Evolutionary conservation across 1,140 invertebrate genomes (phyloP).

Genomic region (Tetramorium alpestre): DNA sequence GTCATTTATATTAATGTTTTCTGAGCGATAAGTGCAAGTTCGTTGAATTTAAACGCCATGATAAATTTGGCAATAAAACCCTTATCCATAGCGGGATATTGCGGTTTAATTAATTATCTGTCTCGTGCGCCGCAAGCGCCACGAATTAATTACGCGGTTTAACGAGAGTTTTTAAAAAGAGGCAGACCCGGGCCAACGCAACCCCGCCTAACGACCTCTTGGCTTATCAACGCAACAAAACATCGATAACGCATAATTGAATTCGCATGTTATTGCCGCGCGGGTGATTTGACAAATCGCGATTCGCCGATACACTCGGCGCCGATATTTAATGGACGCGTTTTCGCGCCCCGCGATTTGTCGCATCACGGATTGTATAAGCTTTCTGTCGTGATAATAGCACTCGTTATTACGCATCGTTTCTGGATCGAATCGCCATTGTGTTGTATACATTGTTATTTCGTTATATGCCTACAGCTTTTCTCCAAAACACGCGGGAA

Average conservation of each 20-base stretch:
- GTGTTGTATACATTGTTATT: neutral
- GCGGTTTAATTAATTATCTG: constrained; percentile 69
- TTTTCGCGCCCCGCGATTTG: constrained; percentile 28
- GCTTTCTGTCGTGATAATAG: constrained; percentile 31
- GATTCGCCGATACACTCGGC: constrained; percentile 48
- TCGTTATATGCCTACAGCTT: neutral
- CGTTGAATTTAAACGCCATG: constrained; percentile 59
- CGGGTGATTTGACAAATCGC: constrained; percentile 62
- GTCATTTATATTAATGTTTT: constrained; percentile 67
- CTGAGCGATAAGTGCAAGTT: constrained; percentile 55
- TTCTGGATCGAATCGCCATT: constrained; percentile 44
- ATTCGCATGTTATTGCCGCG: constrained; percentile 51
- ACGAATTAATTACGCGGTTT: constrained; percentile 68
- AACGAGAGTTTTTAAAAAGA: constrained; percentile 70
- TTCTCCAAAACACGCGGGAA: neutral
- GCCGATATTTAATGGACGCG: constrained; percentile 46
- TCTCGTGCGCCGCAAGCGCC: constrained; percentile 31
- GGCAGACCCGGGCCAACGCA: constrained; percentile 27
- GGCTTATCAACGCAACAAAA: constrained; percentile 64
- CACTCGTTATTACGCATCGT: constrained; percentile 32
- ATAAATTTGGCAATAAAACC: constrained; percentile 63
- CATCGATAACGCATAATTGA: constrained; percentile 63
- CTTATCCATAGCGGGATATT: constrained; percentile 65
- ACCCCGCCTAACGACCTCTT: constrained; percentile 66
- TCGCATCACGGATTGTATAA: constrained; percentile 38